Evolutionary conservation across 2,797 vertebrate genomes (phyloP).

Genomic region (Babyrousa celebensis): DNA sequence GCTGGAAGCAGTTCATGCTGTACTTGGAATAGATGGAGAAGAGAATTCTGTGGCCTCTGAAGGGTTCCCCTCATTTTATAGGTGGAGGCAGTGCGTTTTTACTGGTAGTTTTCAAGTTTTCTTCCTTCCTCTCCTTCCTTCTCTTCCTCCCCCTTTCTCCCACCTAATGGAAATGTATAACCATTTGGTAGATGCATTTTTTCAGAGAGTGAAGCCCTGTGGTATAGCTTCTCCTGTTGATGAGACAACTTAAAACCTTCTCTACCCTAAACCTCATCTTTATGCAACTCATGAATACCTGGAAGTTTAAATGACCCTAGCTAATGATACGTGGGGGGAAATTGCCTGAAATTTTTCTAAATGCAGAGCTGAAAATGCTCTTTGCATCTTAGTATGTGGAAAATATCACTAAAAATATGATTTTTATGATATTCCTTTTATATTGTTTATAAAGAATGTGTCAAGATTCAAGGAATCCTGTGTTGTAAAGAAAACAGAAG

Average conservation of each 20-base stretch:
- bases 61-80: neutral
- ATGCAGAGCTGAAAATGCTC: slow-evolving; percentile 16
- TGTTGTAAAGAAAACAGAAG: neutral
- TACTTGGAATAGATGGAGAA: neutral
- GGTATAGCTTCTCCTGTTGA: slow-evolving; percentile 37
- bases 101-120: neutral
- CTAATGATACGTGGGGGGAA: slow-evolving; percentile 33
- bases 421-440: slow-evolving; percentile 49
- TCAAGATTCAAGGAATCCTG: neutral
- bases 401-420: slow-evolving; percentile 51
- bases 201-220: slow-evolving; percentile 12
- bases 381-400: slow-evolving; percentile 67
- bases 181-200: slow-evolving; percentile 13
- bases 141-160: neutral
- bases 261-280: slow-evolving; percentile 45
- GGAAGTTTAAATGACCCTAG: slow-evolving; percentile 54
- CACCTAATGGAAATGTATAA: neutral
- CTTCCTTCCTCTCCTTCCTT: neutral
- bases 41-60: neutral
- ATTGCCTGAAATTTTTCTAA: slow-evolving; percentile 55
- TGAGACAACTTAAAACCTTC: slow-evolving; percentile 63
- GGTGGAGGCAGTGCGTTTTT: neutral
- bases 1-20: neutral
- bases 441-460: slow-evolving; percentile 38
- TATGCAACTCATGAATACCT: slow-evolving; percentile 69